These are phyloP conservation scores for Pteronotus mesoamericanus DNA, from an alignment of 2,797 vertebrate genomes.

Conservation along the genomic window DNA sequence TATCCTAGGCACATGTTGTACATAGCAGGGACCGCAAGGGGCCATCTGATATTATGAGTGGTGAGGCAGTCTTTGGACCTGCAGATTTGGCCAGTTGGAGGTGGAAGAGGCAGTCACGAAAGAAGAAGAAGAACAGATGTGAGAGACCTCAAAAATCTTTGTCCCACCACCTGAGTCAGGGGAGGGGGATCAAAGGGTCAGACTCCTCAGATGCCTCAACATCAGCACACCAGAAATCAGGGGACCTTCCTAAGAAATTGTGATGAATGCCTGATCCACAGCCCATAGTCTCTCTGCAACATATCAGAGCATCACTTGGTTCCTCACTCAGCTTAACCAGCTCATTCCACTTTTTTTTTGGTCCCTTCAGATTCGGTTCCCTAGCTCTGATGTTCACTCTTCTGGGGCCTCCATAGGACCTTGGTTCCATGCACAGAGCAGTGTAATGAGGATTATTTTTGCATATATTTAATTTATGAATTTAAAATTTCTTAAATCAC, in stretches of 20 bases:
- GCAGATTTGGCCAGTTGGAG: background rate
- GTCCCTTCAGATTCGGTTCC: background rate
- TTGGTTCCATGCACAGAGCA: background rate
- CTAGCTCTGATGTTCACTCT: background rate
- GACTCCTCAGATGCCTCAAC: background rate
- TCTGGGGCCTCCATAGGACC: background rate
- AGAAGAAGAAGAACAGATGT: background rate
- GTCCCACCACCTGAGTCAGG: background rate
- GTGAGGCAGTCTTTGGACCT: background rate
- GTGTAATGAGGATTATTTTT: background rate
- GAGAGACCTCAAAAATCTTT: background rate
- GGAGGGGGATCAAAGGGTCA: background rate
- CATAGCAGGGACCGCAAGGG: background rate
- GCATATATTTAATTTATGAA: background rate
- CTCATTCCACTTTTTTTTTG: background rate
- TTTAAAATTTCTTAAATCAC: background rate
- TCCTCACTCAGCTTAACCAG: background rate
- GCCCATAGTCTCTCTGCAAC: background rate
- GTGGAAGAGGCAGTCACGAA: background rate
- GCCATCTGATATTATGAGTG: background rate
- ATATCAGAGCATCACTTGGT: background rate
- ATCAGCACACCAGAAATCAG: background rate
- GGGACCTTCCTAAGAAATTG: background rate
- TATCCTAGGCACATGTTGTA: background rate
- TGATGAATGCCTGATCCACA: background rate